Evolutionary conservation across 2,888 invertebrate genomes (phyloP).

Genomic region (Drosophila meridionalis): DNA sequence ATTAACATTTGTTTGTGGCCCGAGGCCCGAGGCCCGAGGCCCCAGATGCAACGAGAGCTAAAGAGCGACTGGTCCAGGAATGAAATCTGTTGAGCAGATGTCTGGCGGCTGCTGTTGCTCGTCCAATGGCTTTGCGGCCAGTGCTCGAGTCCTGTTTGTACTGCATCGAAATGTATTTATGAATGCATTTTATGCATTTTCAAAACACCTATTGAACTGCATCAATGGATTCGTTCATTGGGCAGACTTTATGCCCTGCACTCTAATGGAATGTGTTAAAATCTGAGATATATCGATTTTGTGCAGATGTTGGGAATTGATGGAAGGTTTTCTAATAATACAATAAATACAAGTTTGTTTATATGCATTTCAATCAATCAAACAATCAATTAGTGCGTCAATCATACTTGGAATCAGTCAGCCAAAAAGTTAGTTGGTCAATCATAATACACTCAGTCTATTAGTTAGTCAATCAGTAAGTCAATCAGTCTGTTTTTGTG

Average conservation of each 20-base stretch:
- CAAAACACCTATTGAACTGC: conserved; percentile 63
- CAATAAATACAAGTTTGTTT: not conserved
- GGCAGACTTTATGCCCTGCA: conserved; percentile 7
- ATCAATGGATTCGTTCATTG: conserved; percentile 30
- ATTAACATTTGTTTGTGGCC: conserved; percentile 70
- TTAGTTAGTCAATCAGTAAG: not conserved
- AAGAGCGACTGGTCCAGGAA: conserved; percentile 36
- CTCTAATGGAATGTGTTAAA: conserved; percentile 4
- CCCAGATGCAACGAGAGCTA: conserved; percentile 16
- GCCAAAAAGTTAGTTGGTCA: too few relatives aligned
- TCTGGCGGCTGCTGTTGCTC: conserved; percentile 54
- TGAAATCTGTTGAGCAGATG: conserved; percentile 80
- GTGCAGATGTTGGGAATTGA: not conserved
- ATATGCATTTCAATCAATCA: not conserved
- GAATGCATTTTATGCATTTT: conserved; percentile 69
- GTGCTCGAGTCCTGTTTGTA: conserved; percentile 34
- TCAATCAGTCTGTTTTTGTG: too few relatives aligned
- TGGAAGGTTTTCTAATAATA: not conserved
- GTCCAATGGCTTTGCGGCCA: conserved; percentile 18
- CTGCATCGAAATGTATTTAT: conserved; percentile 53
- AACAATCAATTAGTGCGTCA: not conserved
- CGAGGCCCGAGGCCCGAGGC: conserved; percentile 2
- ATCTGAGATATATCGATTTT: not conserved
- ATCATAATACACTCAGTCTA: not conserved
- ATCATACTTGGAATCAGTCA: not conserved